Percentiles rank a stretch among this genome's conserved stretches.
These are phyloP conservation scores for Drosophila siamana DNA, from an alignment of 2,888 invertebrate species.

Conservation along the genomic window DNA sequence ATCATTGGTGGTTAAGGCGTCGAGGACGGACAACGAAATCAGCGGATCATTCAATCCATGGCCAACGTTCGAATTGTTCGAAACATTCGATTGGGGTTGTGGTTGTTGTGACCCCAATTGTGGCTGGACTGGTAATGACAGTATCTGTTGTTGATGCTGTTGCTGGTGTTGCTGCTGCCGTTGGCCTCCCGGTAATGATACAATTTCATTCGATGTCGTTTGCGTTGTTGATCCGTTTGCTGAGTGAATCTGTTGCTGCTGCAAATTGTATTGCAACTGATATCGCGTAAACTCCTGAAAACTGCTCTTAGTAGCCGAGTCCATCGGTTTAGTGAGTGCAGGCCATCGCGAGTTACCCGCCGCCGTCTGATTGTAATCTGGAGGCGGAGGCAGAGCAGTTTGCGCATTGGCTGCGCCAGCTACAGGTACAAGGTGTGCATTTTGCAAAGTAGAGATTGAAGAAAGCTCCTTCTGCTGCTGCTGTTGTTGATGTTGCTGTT, in stretches of 20 bases:
- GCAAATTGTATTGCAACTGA: conserved; percentile 88
- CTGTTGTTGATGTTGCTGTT: conserved; percentile 43
- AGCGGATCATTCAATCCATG: conserved; percentile 75
- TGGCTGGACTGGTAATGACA: conserved; percentile 27
- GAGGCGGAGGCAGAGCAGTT: conserved; percentile 68
- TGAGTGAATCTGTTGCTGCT: conserved; percentile 84
- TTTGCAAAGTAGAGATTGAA: conserved; percentile 60
- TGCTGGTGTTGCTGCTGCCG: conserved; percentile 47
- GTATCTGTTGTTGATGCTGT: conserved; percentile 31
- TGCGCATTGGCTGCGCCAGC: conserved; percentile 50
- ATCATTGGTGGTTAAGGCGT: conserved; percentile 86
- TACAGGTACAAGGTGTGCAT: conserved; percentile 75
- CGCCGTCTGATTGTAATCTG: conserved; percentile 82
- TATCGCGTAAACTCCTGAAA: conserved; percentile 89
- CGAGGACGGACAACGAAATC: conserved; percentile 82
- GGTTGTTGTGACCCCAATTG: conserved; percentile 37
- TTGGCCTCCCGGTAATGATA: conserved; percentile 28
- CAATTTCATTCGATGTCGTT: conserved; percentile 38
- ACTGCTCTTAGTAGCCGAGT: conserved; percentile 88
- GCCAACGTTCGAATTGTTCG: conserved; percentile 27
- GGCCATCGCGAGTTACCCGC: conserved; percentile 85
- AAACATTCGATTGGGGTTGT: conserved; percentile 19
- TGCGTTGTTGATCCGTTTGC: conserved; percentile 83
- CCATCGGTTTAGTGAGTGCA: conserved; percentile 86
- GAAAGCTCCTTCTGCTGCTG: conserved; percentile 57